Evolutionary conservation across 2,797 vertebrate species (phyloP).

Genomic region (Labroides dimidiatus): DNA sequence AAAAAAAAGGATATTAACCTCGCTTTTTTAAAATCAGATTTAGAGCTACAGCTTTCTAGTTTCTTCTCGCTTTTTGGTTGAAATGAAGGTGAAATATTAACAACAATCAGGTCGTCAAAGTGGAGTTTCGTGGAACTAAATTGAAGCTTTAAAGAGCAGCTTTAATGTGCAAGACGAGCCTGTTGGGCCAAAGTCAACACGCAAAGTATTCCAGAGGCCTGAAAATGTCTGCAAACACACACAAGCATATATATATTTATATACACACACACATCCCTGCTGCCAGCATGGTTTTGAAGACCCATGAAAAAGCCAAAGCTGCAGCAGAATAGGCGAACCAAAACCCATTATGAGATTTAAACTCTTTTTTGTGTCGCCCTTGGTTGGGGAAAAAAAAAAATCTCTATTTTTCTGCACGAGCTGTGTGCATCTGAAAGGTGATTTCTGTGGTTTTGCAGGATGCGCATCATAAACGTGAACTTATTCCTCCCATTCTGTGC

Average conservation of each 20-base stretch:
- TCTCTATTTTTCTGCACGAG: background rate
- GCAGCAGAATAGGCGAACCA: conserved; percentile 68
- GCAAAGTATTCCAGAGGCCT: conserved; percentile 27
- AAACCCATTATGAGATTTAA: conserved; percentile 73
- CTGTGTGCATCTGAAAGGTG: background rate
- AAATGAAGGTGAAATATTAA: conserved; percentile 14
- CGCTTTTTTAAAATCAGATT: background rate
- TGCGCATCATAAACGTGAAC: background rate
- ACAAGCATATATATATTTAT: background rate
- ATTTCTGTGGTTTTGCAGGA: background rate
- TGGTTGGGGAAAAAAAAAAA: background rate
- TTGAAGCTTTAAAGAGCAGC: conserved; percentile 33
- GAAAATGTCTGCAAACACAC: conserved; percentile 5
- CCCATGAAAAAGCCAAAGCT: conserved; percentile 68
- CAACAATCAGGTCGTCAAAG: conserved; percentile 9
- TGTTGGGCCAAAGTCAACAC: conserved; percentile 53
- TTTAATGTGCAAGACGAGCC: conserved; percentile 39
- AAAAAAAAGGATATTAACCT: no score
- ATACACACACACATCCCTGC: conserved; percentile 12
- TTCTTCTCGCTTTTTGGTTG: background rate
- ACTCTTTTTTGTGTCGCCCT: conserved; percentile 43
- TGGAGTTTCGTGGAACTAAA: conserved; percentile 14
- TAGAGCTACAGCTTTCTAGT: background rate
- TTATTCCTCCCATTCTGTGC: conserved; percentile 14
- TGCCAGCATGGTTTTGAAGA: conserved; percentile 63